Conservation (phyloP, 2,113 vertebrate genomes). For the Ivindomyrus marchei region DNA sequence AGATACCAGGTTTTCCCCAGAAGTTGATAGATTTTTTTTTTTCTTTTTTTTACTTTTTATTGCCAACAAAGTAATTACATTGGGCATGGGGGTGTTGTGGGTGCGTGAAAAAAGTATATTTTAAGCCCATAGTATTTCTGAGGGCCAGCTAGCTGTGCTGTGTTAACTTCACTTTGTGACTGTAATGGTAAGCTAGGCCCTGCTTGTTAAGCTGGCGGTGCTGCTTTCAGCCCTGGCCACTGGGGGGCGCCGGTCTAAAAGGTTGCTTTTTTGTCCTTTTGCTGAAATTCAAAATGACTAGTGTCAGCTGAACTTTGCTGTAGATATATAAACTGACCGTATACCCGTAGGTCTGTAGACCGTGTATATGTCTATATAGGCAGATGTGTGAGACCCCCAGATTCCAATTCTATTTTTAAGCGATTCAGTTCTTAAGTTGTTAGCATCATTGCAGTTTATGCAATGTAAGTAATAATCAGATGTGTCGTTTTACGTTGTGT, state of each 20-base stretch:
- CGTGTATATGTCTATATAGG: neutral
- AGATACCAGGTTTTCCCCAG: constrained; percentile 3
- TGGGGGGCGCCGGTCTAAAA: neutral
- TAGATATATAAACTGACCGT: constrained; percentile 3
- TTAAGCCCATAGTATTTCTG: neutral
- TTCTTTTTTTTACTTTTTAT: neutral
- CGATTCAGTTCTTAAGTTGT: neutral
- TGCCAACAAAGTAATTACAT: neutral
- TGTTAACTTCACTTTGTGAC: neutral
- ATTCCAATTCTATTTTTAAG: neutral
- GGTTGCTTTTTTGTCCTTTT: neutral
- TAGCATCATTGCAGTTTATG: constrained; percentile 1
- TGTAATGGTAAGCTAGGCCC: neutral
- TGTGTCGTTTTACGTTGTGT: constrained; percentile 12
- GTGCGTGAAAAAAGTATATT: neutral
- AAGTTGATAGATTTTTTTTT: neutral
- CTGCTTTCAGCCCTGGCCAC: neutral
- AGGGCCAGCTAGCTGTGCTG: neutral
- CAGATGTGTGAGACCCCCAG: neutral
- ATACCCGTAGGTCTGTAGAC: constrained; percentile 6
- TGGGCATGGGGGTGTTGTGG: neutral
- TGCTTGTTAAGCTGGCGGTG: neutral
- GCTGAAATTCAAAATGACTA: neutral
- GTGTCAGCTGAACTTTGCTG: constrained; percentile 4
- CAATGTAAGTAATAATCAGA: constrained; percentile 13